Conservation (phyloP, 1,140 invertebrate genomes). For the Conopomorpha cramerella region DNA sequence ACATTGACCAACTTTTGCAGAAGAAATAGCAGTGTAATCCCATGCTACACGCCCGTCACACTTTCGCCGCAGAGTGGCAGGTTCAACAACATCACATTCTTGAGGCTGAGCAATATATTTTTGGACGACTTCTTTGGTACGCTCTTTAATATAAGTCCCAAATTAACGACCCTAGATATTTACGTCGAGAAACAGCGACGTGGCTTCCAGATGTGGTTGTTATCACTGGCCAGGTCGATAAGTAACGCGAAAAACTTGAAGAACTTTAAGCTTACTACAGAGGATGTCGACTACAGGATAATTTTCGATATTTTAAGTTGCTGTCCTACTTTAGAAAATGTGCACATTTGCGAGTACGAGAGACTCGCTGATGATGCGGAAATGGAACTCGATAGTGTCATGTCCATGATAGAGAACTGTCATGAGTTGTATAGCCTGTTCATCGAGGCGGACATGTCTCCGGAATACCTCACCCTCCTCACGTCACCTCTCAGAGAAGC, state of each 20-base stretch:
- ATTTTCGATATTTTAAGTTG: slow-evolving; percentile 8
- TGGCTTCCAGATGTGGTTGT: slow-evolving; percentile 4
- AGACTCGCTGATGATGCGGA: slow-evolving; percentile 3
- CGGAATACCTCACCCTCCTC: slow-evolving; percentile 8
- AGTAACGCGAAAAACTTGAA: slow-evolving; percentile 9
- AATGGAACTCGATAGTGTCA: slow-evolving; percentile 4
- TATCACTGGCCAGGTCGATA: slow-evolving; percentile 6
- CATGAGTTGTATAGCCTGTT: slow-evolving; percentile 12
- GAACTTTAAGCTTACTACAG: slow-evolving; percentile 11
- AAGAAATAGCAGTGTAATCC: slow-evolving; percentile 5
- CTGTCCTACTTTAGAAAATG: slow-evolving; percentile 10
- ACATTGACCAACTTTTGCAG: slow-evolving; percentile 14
- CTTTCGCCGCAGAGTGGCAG: slow-evolving; percentile 4
- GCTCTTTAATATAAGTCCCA: slow-evolving; percentile 8
- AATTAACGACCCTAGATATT: slow-evolving; percentile 9
- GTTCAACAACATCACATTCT: slow-evolving; percentile 8
- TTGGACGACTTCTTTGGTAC: slow-evolving; percentile 9
- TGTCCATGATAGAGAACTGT: slow-evolving; percentile 9
- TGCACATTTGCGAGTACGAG: slow-evolving; percentile 13
- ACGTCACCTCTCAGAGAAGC: slow-evolving; percentile 8
- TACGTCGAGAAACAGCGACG: slow-evolving; percentile 7
- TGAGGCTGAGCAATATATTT: slow-evolving; percentile 11
- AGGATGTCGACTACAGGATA: slow-evolving; percentile 11
- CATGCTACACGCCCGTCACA: slow-evolving; percentile 6
- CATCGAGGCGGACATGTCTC: slow-evolving; percentile 12